Evolutionary conservation across 2,888 invertebrate species (phyloP), one percentile per base, ranked within the genome.

Genomic region (Eurytoma adleriae): DNA sequence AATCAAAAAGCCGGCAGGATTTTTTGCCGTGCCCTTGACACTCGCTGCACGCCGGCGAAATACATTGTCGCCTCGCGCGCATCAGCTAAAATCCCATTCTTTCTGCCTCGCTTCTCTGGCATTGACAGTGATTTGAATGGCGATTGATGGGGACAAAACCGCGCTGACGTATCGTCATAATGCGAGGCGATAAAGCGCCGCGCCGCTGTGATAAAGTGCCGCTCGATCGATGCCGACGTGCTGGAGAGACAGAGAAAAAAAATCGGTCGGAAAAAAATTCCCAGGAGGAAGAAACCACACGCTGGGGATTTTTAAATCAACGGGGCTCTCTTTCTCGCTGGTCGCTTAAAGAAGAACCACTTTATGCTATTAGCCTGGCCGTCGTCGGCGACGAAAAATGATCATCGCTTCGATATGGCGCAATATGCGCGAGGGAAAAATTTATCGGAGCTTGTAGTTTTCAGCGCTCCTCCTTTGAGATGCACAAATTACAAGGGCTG

Each of bases 71-170:
- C 16, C 16, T 30, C 56, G 64, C 54, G 30, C 12, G 48, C 10
- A 40, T 40, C 48, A 59, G 13, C 40, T 20, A 18, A 24, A 59
- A 56, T 40, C 20, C 18, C 48, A 64, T 64, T 64, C 62, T 20
- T 30, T 18, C 3, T 59, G 57, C 50, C 50, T 68, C 52, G 24
- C n/a, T 20, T 61, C 13, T 27, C 69, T 82, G 82, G 78, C 85
- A 86, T 85, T 86, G 85, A 83, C 84, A 83, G 84, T 85, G 86
- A 88, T 88, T 86, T 84, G 86, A 88, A 87, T 87, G 84, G 86
- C 86, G 86, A 88, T 88, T 87, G 87, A 88, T 88, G 86, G 85
- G 79, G 79, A 84, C 85, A 86, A 88, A 88, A 88, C 85, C 87
- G 79, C 84, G 83, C 78, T 85, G 86, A 87, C 85, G 86, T 86